A percentile compares a stretch with the other conserved stretches of the same genome.
These are phyloP conservation scores for Muntiacus reevesi DNA, from an alignment of 2,113 vertebrate species.

Conservation along the genomic window DNA sequence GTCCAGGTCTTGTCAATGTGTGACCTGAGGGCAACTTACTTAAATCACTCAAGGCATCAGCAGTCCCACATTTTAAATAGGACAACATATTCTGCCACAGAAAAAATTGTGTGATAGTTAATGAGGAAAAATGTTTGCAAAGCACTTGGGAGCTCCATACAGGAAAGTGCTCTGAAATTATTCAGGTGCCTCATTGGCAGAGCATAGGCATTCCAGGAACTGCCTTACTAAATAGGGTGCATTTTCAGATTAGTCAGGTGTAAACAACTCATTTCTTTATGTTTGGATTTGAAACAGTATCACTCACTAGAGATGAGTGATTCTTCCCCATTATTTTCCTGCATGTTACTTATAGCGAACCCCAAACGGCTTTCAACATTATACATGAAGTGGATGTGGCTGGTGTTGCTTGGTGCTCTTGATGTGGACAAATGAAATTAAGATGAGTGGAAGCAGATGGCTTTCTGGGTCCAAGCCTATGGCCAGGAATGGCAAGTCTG, in stretches of 20 bases:
- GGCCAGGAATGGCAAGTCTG: background rate
- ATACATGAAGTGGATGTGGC: background rate
- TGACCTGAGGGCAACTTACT: background rate
- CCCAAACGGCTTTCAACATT: background rate
- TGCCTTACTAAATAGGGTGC: background rate
- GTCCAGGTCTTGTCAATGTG: background rate
- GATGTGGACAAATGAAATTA: background rate
- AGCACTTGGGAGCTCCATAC: background rate
- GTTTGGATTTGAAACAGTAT: background rate
- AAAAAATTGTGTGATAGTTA: slow-evolving; percentile 24
- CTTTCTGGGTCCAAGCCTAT: background rate
- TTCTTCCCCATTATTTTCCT: background rate
- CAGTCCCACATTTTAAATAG: slow-evolving; percentile 55
- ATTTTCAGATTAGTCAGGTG: slow-evolving; percentile 11
- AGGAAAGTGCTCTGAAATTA: slow-evolving; percentile 14
- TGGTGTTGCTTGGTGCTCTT: background rate
- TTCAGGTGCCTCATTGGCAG: background rate
- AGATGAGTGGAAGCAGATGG: background rate
- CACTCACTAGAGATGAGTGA: background rate
- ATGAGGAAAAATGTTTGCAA: slow-evolving; percentile 13
- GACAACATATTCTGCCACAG: background rate
- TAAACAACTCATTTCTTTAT: background rate
- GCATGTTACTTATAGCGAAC: background rate
- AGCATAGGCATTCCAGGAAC: background rate
- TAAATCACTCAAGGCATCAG: background rate